Conservation (phyloP, 64 coral and sea anemone genomes). For the Cladopsammia gracilis region DNA sequence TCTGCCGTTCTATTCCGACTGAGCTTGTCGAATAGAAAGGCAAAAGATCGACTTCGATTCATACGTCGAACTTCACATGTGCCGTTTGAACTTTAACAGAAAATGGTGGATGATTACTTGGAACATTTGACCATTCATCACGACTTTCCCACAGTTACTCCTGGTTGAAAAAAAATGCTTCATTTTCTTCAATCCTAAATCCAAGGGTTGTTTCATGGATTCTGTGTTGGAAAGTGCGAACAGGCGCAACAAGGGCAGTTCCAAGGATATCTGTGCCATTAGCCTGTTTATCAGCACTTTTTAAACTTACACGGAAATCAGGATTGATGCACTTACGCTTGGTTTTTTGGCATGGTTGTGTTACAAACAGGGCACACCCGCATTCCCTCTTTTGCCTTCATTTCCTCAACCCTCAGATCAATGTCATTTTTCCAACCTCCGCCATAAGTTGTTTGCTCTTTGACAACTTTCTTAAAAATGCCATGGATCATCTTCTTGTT, state of each 20-base stretch:
- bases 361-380: constrained; percentile 49
- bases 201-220: constrained; percentile 39
- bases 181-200: constrained; percentile 9
- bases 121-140: too few relatives aligned
- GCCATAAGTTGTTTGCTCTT: neutral
- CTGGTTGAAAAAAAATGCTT: too few relatives aligned
- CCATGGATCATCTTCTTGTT: neutral
- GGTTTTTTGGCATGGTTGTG: constrained; percentile 45
- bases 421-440: neutral
- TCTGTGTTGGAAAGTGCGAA: constrained; percentile 11
- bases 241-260: constrained; percentile 39
- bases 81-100: too few relatives aligned
- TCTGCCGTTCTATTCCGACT: too few relatives aligned
- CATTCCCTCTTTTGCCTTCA: constrained; percentile 33
- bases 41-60: too few relatives aligned
- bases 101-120: too few relatives aligned
- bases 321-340: constrained; percentile 67
- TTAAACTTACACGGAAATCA: constrained; percentile 51
- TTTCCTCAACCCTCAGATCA: neutral
- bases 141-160: too few relatives aligned
- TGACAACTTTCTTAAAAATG: neutral
- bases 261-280: constrained; percentile 39
- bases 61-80: too few relatives aligned
- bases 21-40: too few relatives aligned
- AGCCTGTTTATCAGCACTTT: constrained; percentile 48